These are phyloP conservation scores for Matsumyia berberina DNA, from an alignment of 2,888 invertebrate species.

Conservation along the genomic window DNA sequence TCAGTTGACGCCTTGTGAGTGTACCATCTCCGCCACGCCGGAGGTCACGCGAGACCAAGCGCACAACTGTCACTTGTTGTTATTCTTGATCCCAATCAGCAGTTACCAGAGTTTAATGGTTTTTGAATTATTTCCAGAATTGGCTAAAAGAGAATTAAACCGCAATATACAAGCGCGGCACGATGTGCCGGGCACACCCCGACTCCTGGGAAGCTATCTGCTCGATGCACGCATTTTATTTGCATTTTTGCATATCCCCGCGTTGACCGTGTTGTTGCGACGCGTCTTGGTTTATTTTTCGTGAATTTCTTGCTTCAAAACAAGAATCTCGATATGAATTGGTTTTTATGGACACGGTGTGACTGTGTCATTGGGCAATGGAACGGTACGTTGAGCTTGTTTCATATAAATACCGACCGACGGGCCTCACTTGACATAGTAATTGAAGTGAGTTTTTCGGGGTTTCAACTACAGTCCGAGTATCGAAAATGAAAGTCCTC, in stretches of 20 bases:
- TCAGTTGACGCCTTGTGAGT: background rate
- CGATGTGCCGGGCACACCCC: constrained; percentile 43
- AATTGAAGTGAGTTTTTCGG: constrained; percentile 41
- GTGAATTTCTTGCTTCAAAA: constrained; percentile 31
- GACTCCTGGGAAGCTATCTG: background rate
- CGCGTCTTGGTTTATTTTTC: constrained; percentile 3
- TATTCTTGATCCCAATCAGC: constrained; percentile 38
- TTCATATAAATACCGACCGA: constrained; percentile 65
- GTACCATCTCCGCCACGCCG: background rate
- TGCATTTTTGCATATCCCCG: constrained; percentile 9
- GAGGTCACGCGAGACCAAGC: constrained; percentile 15
- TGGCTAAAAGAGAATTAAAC: constrained; percentile 5
- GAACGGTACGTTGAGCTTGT: constrained; percentile 22
- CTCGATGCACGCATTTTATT: constrained; percentile 49
- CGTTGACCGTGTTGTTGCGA: constrained; percentile 5
- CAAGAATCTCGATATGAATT: constrained; percentile 60
- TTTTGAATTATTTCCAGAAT: constrained; percentile 30
- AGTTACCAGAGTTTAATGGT: constrained; percentile 31
- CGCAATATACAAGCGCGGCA: constrained; percentile 53
- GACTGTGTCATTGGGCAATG: constrained; percentile 51
- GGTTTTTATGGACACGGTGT: constrained; percentile 4
- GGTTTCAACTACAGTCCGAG: constrained; percentile 6
- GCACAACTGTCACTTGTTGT: constrained; percentile 10
- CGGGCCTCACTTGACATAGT: constrained; percentile 47
- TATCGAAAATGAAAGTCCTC: constrained; percentile 79